phyloP scores from a whole-genome alignment of 2,113 vertebrate genomes.

The Speoplatyrhinus poulsoni region DNA sequence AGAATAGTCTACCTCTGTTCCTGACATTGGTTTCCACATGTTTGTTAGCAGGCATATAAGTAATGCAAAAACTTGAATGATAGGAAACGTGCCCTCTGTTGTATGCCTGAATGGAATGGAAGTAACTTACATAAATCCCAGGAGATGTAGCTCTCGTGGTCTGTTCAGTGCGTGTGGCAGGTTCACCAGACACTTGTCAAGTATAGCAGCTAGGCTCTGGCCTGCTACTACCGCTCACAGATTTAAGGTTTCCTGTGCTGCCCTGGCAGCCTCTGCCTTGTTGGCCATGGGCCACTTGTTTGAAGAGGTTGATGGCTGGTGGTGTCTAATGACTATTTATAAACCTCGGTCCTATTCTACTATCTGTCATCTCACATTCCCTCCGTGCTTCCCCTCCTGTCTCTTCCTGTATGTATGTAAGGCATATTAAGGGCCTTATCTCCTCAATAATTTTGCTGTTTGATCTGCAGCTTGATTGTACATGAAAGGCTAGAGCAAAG shows the following conservation, averaged over 20 bases:
- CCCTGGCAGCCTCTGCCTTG: slow-evolving; percentile 35
- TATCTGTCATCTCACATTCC: slow-evolving; percentile 11
- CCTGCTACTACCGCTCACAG: slow-evolving; percentile 11
- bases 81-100: too few relatives aligned
- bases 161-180: slow-evolving; percentile 2
- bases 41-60: too few relatives aligned
- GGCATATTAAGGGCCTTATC: slow-evolving; percentile 23
- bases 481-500: background rate
- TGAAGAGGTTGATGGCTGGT: slow-evolving; percentile 32
- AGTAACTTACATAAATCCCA: too few relatives aligned
- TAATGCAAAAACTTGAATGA: too few relatives aligned
- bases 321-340: slow-evolving; percentile 68
- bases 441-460: slow-evolving; percentile 16
- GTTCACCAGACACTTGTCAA: background rate
- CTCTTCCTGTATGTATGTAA: slow-evolving; percentile 5
- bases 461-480: slow-evolving; percentile 15
- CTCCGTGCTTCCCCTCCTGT: slow-evolving; percentile 31
- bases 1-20: background rate
- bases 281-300: slow-evolving; percentile 52
- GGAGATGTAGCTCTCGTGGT: too few relatives aligned
- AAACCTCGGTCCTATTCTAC: slow-evolving; percentile 33
- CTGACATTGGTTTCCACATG: background rate
- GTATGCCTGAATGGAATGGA: too few relatives aligned
- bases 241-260: slow-evolving; percentile 41
- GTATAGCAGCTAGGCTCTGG: slow-evolving; percentile 15